Evolutionary conservation across 2,797 vertebrate species (phyloP).

Genomic region (Epinephelus coioides): DNA sequence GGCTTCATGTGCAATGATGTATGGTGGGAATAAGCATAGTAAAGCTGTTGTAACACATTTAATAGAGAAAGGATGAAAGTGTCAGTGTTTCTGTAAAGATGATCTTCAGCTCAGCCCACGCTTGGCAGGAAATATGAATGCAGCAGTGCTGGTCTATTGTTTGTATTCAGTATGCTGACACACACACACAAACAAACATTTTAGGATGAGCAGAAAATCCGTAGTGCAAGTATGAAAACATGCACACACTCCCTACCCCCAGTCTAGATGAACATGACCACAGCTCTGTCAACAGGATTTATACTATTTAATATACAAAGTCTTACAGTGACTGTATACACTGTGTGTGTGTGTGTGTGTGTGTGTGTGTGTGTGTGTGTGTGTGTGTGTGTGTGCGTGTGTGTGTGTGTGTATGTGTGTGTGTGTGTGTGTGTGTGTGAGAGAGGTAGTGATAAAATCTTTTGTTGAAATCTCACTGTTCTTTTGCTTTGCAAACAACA

Average conservation of each 20-base stretch:
- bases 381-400: slow-evolving; percentile 12
- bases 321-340: not conserved
- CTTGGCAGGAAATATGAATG: slow-evolving; percentile 35
- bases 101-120: slow-evolving; percentile 44
- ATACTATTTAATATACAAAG: slow-evolving; percentile 14
- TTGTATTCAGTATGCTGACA: slow-evolving; percentile 24
- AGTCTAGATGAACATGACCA: slow-evolving; percentile 11
- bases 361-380: not conserved
- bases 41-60: slow-evolving; percentile 22
- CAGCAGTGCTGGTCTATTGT: slow-evolving; percentile 32
- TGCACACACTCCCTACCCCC: slow-evolving; percentile 10
- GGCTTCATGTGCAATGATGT: not conserved
- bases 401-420: too few species aligned
- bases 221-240: slow-evolving; percentile 10
- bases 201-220: slow-evolving; percentile 17
- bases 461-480: not conserved
- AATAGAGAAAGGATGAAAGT: slow-evolving; percentile 11
- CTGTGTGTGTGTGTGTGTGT: not conserved
- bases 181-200: slow-evolving; percentile 10
- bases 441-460: not conserved
- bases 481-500: not conserved
- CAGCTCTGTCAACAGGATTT: slow-evolving; percentile 34
- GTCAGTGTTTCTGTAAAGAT: slow-evolving; percentile 26
- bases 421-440: not conserved
- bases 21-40: slow-evolving; percentile 4